phyloP scores from a whole-genome alignment of 2,888 invertebrate species.

The Linyphia triangularis region DNA sequence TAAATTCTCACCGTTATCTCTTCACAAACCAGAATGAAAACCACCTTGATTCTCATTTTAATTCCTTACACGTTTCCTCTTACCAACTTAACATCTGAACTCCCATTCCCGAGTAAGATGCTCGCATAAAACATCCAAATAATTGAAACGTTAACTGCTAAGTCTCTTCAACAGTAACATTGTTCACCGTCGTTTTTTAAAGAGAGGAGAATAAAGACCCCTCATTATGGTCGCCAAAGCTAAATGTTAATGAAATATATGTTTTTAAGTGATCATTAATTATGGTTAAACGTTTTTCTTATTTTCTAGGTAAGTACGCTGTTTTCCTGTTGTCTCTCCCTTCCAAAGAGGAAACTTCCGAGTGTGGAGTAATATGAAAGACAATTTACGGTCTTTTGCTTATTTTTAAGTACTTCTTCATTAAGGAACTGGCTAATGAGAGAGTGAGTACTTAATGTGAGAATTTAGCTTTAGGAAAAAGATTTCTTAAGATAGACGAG shows the following conservation, averaged over 20 bases:
- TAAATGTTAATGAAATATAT: slow-evolving; percentile 70
- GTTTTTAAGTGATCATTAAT: slow-evolving; percentile 75
- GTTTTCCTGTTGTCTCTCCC: slow-evolving; percentile 52
- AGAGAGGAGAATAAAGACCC: slow-evolving; percentile 40
- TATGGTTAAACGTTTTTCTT: slow-evolving; percentile 70
- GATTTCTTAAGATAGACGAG: neutral
- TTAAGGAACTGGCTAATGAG: slow-evolving; percentile 67
- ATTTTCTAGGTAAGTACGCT: slow-evolving; percentile 70
- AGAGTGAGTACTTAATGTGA: slow-evolving; percentile 65
- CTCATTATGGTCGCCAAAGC: slow-evolving; percentile 45
- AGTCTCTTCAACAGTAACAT: neutral
- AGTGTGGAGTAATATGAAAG: slow-evolving; percentile 51
- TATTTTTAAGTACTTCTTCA: slow-evolving; percentile 68
- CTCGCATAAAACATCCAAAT: slow-evolving; percentile 39
- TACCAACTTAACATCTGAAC: neutral
- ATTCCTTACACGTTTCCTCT: neutral
- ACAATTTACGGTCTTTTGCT: slow-evolving; percentile 63
- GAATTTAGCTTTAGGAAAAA: neutral
- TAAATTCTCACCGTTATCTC: too few relatives aligned
- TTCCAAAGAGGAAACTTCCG: slow-evolving; percentile 32
- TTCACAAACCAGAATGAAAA: neutral
- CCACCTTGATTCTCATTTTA: neutral
- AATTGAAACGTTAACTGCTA: slow-evolving; percentile 62
- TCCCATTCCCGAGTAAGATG: neutral
- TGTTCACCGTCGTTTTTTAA: slow-evolving; percentile 39